Conservation (phyloP, 2,113 vertebrate species). For the Phaethornis superciliosus region DNA sequence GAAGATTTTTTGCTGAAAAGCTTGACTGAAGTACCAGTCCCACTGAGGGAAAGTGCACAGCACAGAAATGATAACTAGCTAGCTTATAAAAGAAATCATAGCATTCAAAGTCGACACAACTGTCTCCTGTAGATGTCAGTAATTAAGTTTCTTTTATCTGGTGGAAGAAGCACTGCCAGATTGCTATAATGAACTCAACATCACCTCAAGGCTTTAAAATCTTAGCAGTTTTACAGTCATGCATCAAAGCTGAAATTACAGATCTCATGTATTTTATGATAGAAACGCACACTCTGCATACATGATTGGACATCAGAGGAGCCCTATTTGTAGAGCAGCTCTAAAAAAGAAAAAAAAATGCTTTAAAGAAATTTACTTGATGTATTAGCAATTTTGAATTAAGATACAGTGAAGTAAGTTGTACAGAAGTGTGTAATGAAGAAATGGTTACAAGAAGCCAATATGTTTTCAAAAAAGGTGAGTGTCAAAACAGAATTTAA, state of each 20-base stretch:
- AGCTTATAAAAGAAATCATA: constrained; percentile 46
- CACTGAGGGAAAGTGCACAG: not conserved
- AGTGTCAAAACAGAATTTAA: not conserved
- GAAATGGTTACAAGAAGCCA: not conserved
- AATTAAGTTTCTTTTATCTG: constrained; percentile 72
- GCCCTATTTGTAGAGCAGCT: not conserved
- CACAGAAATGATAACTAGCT: constrained; percentile 27
- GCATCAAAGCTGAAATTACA: constrained; percentile 57
- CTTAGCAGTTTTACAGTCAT: constrained; percentile 32
- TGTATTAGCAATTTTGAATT: not conserved
- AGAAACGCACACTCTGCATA: constrained; percentile 10
- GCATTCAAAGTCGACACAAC: constrained; percentile 40
- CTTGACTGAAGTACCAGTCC: constrained; percentile 23
- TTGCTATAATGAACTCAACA: constrained; percentile 58
- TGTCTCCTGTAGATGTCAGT: constrained; percentile 44
- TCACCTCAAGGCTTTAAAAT: constrained; percentile 62
- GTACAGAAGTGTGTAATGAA: not conserved
- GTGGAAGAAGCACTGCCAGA: constrained; percentile 22
- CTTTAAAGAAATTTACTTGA: not conserved
- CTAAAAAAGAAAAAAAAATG: constrained; percentile 1
- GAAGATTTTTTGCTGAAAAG: constrained; percentile 37
- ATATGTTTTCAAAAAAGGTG: not conserved
- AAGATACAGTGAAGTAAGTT: not conserved
- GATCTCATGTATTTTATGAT: constrained; percentile 38
- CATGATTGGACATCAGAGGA: constrained; percentile 6